Conservation (phyloP, 2,888 invertebrate genomes). For the Graphium colonna region DNA sequence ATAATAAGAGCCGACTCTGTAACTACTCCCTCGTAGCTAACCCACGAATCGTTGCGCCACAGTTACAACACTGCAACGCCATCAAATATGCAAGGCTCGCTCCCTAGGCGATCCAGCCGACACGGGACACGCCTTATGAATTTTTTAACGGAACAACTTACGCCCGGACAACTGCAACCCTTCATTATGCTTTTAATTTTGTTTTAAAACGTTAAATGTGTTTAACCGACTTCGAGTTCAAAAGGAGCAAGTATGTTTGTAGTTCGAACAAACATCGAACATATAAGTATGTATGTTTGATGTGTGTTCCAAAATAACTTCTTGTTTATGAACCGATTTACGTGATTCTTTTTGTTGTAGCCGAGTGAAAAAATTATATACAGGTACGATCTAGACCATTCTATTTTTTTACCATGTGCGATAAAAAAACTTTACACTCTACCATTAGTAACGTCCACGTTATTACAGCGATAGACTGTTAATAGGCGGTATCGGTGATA, state of each 20-base stretch:
- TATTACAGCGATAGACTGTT: not conserved
- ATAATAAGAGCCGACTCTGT: no score
- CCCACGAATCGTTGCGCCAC: slow-evolving; percentile 40
- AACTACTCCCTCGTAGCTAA: slow-evolving; percentile 42
- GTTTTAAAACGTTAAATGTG: no score
- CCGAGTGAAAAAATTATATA: no score
- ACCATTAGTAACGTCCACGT: not conserved
- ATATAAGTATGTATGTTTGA: no score
- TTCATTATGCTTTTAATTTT: not conserved
- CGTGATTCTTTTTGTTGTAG: no score
- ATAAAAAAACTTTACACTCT: not conserved
- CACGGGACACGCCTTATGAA: slow-evolving; percentile 33
- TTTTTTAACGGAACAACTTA: slow-evolving; percentile 36
- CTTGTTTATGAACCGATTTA: no score
- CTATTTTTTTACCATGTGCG: not conserved
- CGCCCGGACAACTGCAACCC: slow-evolving; percentile 8
- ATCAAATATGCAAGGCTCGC: slow-evolving; percentile 36
- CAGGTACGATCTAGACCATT: no score
- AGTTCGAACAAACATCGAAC: no score
- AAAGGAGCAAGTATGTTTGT: no score
- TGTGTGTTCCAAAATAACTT: no score
- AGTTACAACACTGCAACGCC: slow-evolving; percentile 40
- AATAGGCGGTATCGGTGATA: not conserved
- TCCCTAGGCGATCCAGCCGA: slow-evolving; percentile 30
- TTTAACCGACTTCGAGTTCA: no score